Evolutionary conservation across 2,888 invertebrate species (phyloP).

Genomic region (Orchesellides sinensis): DNA sequence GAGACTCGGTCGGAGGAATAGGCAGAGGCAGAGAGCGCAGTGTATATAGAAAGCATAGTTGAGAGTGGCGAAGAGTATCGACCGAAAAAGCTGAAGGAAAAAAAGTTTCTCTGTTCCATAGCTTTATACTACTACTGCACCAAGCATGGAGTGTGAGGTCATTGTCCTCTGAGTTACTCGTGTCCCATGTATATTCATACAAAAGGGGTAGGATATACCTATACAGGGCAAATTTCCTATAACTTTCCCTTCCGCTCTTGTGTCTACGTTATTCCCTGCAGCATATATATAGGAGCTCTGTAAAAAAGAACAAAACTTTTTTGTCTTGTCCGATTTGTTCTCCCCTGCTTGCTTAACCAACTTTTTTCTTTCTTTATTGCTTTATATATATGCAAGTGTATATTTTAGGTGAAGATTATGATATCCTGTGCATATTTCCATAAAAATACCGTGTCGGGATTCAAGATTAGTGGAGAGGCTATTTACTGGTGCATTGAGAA

Average conservation of each 20-base stretch:
- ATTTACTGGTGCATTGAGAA: too few species aligned
- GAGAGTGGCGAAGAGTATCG: constrained; percentile 58
- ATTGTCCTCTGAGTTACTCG: constrained; percentile 61
- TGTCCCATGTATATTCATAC: constrained; percentile 41
- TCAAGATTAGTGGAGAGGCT: too few species aligned
- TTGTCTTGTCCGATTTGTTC: background rate
- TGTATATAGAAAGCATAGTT: too few species aligned
- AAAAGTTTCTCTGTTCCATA: background rate
- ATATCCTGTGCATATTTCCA: too few species aligned
- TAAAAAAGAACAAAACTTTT: too few species aligned
- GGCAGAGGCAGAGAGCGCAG: too few species aligned
- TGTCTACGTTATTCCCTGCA: background rate
- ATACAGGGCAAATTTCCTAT: background rate
- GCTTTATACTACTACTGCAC: background rate
- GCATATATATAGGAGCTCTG: background rate
- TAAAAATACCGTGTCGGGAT: too few species aligned
- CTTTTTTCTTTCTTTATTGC: background rate
- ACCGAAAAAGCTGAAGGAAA: constrained; percentile 40
- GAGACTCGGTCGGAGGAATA: constrained; percentile 16
- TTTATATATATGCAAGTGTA: too few species aligned
- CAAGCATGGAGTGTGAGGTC: constrained; percentile 29
- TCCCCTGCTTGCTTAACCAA: constrained; percentile 3
- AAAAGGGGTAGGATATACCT: background rate
- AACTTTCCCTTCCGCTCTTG: background rate
- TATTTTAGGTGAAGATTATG: too few species aligned